Evolutionary conservation across 2,888 invertebrate genomes (phyloP), one percentile per base, ranked within the genome.

Genomic region (Sialis fuliginosa): DNA sequence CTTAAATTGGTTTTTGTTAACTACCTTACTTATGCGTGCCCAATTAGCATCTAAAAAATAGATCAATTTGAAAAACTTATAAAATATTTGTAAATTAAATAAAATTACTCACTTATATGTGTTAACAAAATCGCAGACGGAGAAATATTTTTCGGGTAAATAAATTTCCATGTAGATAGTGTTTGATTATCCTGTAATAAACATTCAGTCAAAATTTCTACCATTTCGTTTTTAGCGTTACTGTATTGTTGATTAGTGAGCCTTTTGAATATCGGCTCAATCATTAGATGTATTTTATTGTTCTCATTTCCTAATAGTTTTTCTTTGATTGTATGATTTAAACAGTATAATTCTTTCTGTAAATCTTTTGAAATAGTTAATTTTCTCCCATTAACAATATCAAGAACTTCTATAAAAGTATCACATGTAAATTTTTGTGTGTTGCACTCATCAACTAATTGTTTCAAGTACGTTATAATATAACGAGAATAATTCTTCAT

Each of bases 401-500:
- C 75, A 48, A 78, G 62, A 61, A 81, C 70, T 13, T 67, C 65
- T n/a, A 79, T 58, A 52, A 77, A 71, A 54, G 79, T 69, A 6
- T 78, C 77, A 44, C 56, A 56, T 1, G 59, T 55, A 42, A 64
- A 42, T 9, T 50, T 12, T 8, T 33, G 22, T 31, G 39, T 2
- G 6, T 8, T 6, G 32, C 45, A 39, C 12, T 40, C 7, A 32
- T 32, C 54, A 22, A 59, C 52, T 32, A 79, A 59, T 42, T 69
- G 68, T 6, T 70, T 64, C 46, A 86, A 66, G 57, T 84, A 79
- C 44, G 69, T 68, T 6, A 74, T 62, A 33, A 81, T 70, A 61
- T 75, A 81, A 52, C 72, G 75, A 1, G 78, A 70, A 55, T 82
- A 85, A 57, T 72, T 77, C 58, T 79, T 81, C 60, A 81, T 63